Base-by-base conservation (phyloP, 2,113 vertebrate species). In the Aegithalos caudatus region DNA sequence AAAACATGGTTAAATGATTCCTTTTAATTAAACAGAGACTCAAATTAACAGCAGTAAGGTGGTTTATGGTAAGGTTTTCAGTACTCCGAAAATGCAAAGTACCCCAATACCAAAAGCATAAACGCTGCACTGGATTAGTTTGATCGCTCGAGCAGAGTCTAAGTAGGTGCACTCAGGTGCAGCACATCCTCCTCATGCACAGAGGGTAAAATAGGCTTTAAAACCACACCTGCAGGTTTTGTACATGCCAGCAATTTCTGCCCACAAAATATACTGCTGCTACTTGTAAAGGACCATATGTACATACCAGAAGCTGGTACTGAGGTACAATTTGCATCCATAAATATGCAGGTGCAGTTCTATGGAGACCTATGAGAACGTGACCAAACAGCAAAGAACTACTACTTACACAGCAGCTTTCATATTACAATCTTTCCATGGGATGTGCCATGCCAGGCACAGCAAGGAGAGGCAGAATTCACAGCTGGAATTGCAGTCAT, bases 171-270 rank as follows among this genome's bases (percentile, higher is more conserved):
- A 53, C 71, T 69, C 24, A 37, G 35, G 42, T 22, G 50, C 7
- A 71, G 18, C 0, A 0, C 16, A 42, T 18, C 54, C n/a, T 86
- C 64, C 53, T 35, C 18, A 24, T 10, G 44, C 45, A 37, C 44
- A 73, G 28, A 77, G 9, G 9, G n/a, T 54, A 50, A 89, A 73
- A 70, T 1, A 15, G 19, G 42, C 54, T 90, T 91, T 90, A 77
- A 94, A 94, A 44, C 67, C 79, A 90, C 90, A 81, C 51, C 90
- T 94, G 79, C 67, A 81, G 29, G 51, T 85, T 96, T 87, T 80
- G 74, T 45, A 67, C 42, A 78, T 20, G n/a, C 35, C 73, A 86
- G 67, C 62, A 70, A 71, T 81, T 95, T 80, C 71, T 92, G 50
- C 58, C 64, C 67, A 54, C 81, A 54, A 58, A 82, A 58, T 35